phyloP scores from a whole-genome alignment of 1,140 invertebrate genomes.

The Odontomachus brunneus region DNA sequence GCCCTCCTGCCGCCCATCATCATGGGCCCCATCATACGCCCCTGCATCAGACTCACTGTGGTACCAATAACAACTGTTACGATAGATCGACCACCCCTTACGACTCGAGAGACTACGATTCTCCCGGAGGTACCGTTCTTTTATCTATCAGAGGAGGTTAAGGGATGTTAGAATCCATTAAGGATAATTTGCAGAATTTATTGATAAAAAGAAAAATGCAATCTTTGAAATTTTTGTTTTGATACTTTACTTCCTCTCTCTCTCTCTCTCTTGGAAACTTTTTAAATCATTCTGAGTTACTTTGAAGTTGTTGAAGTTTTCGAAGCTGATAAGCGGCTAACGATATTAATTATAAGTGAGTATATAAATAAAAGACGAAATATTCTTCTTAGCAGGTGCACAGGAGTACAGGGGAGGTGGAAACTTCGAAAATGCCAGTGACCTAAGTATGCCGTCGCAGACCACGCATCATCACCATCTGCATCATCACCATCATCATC shows the following conservation, averaged over 20 bases:
- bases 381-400: conserved; percentile 71
- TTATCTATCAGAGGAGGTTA: not conserved
- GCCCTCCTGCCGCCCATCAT: conserved; percentile 80
- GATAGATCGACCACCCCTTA: conserved; percentile 82
- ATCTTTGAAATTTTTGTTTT: too few species aligned
- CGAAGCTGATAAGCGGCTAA: not conserved
- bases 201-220: too few species aligned
- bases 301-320: too few species aligned
- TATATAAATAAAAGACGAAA: not conserved
- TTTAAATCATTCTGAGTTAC: too few species aligned
- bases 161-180: not conserved
- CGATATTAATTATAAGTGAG: not conserved
- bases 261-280: too few species aligned
- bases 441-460: conserved; percentile 81
- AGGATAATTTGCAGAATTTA: not conserved
- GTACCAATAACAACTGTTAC: conserved; percentile 84
- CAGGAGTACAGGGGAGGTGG: conserved; percentile 80
- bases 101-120: conserved; percentile 84
- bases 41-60: conserved; percentile 83
- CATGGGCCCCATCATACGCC: conserved; percentile 79
- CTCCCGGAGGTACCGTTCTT: conserved; percentile 79
- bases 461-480: conserved; percentile 72
- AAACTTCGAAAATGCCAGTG: conserved; percentile 79
- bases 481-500: conserved; percentile 75
- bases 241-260: too few species aligned